These are phyloP conservation scores for Ylistrum balloti DNA, from an alignment of 1,140 invertebrate genomes.

Conservation along the genomic window DNA sequence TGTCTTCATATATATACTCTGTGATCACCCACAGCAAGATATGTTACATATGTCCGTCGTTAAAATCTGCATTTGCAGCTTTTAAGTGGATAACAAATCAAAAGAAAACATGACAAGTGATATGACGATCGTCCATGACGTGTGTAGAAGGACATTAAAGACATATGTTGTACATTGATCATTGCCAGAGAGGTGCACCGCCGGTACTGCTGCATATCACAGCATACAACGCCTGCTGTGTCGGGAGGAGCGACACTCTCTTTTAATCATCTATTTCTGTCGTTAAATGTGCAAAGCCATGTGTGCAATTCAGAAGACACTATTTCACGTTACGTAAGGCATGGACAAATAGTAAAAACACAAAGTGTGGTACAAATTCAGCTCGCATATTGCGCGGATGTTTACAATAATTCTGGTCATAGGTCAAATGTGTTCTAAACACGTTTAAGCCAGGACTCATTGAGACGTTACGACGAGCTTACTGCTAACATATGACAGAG, in stretches of 20 bases:
- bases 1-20: no score
- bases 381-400: background rate
- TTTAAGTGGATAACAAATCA: background rate
- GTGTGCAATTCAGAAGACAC: background rate
- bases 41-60: background rate
- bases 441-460: background rate
- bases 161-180: constrained; percentile 2
- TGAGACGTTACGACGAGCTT: background rate
- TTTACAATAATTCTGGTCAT: background rate
- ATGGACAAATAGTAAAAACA: background rate
- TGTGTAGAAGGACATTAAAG: background rate
- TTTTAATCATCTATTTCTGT: constrained; percentile 16
- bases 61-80: background rate
- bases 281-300: background rate
- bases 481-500: background rate
- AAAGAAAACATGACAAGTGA: background rate
- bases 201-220: background rate
- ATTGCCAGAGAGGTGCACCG: background rate
- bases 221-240: background rate
- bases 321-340: background rate
- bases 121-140: background rate
- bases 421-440: background rate
- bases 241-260: background rate
- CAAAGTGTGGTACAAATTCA: background rate
- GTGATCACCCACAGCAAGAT: background rate